Percentiles rank a stretch among this genome's conserved stretches.
These are phyloP conservation scores for Pundamilia nyererei DNA, from an alignment of 2,113 vertebrate species.

Conservation along the genomic window DNA sequence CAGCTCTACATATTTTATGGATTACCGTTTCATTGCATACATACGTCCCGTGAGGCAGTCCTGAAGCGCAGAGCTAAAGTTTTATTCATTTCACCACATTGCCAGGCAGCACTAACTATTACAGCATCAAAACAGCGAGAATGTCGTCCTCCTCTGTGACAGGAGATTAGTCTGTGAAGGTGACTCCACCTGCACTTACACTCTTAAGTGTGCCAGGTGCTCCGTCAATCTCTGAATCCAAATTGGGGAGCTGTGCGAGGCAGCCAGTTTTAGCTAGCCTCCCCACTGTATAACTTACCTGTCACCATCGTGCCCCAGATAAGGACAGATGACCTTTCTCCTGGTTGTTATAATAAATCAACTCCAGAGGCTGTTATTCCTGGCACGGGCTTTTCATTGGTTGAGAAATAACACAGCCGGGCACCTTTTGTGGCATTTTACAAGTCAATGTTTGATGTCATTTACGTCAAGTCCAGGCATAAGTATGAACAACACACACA, in stretches of 20 bases:
- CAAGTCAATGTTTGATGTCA: conserved; percentile 43
- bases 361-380: conserved; percentile 45
- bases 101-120: not conserved
- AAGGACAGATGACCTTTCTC: conserved; percentile 66
- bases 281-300: conserved; percentile 52
- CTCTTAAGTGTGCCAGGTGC: conserved; percentile 50
- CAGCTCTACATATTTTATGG: not conserved
- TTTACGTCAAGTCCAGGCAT: conserved; percentile 33
- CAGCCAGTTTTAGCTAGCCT: conserved; percentile 9
- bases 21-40: not conserved
- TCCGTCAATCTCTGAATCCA: conserved; percentile 48
- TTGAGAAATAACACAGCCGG: conserved; percentile 45
- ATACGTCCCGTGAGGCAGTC: not conserved
- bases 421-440: conserved; percentile 33
- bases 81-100: not conserved
- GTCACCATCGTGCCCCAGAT: conserved; percentile 51
- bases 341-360: conserved; percentile 60
- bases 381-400: conserved; percentile 31
- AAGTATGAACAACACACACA: not conserved
- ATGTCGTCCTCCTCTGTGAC: conserved; percentile 2
- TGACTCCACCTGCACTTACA: conserved; percentile 66
- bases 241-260: conserved; percentile 20
- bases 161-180: conserved; percentile 65
- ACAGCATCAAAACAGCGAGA: not conserved
- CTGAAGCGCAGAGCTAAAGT: not conserved